Percentiles rank a stretch among this genome's conserved stretches.
Conservation (phyloP, 2,113 vertebrate genomes). For the Alethe diademata region DNA sequence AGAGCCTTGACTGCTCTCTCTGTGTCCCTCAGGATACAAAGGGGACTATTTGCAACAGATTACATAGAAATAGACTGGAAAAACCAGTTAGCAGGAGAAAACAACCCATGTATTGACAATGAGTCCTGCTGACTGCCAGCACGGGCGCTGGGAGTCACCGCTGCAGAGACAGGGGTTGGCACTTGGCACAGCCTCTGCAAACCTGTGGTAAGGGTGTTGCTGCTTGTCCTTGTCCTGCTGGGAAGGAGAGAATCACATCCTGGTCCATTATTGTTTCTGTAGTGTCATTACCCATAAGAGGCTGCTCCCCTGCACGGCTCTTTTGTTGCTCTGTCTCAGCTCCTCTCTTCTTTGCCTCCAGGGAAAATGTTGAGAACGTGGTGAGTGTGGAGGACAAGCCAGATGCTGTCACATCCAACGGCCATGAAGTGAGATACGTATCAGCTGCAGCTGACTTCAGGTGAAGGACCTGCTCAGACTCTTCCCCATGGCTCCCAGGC, state of each 20-base stretch:
- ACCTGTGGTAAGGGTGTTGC: background rate
- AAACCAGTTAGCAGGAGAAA: constrained; percentile 22
- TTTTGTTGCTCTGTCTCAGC: background rate
- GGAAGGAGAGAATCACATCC: background rate
- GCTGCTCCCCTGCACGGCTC: rapidly evolving
- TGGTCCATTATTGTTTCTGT: background rate
- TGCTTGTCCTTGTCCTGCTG: background rate
- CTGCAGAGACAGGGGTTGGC: background rate
- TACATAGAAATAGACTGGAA: constrained; percentile 12
- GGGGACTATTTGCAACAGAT: background rate
- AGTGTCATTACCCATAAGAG: background rate
- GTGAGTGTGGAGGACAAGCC: background rate
- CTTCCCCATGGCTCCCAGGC: background rate
- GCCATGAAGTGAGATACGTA: constrained; percentile 53
- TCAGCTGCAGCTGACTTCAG: constrained; percentile 47
- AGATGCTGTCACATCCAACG: constrained; percentile 21
- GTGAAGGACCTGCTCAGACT: constrained; percentile 21
- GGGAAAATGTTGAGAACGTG: background rate
- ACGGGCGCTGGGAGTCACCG: rapidly evolving
- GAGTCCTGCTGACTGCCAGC: background rate
- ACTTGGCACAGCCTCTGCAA: background rate
- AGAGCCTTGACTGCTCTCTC: background rate
- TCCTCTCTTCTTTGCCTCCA: background rate
- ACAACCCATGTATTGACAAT: background rate
- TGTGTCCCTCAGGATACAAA: rapidly evolving